Evolutionary conservation across 2,113 vertebrate genomes (phyloP), one percentile per base, ranked within the genome.

Genomic region (Mirounga angustirostris): DNA sequence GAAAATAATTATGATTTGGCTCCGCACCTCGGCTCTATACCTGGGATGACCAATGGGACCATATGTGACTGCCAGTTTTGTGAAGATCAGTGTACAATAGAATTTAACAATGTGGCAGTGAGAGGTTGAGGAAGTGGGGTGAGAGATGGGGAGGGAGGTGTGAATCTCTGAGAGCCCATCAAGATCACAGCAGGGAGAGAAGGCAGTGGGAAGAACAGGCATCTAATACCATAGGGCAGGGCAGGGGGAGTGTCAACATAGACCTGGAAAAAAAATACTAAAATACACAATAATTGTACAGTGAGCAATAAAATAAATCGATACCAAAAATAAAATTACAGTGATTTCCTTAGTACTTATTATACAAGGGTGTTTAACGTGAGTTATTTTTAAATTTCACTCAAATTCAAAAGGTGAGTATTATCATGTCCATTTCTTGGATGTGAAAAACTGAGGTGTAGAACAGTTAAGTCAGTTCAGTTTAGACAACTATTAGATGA

Each of bases 1-100:
- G 90, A 90, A 96, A 95, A 88, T 96, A 92, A 95, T 96, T 85
- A 92, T 54, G 87, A 90, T n/a, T 84, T 97, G 95, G 87, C 96
- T 87, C 26, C 63, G 30, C 80, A 93, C 92, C 95, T 84, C 9
- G 15, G n/a, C 56, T 19, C 92, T 90, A 24, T 84, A 96, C 91
- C 91, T 93, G 18, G 84, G 43, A 28, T 46, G 54, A 30, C 78
- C 73, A 21, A 1, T 7, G 56, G 94, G 85, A 85, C 5, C 1
- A 2, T 76, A 19, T 2, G 0, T 33, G 28, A 43, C 67, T 73
- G 90, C n/a, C 81, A 76, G 63, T 67, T 96, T 84, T 43, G 33
- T 71, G 54, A 56, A n/a, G n/a, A 87, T 61, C 9, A 12, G 26
- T 4, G 21, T 67, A 52, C 16, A 16, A 43, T 0, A 52, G 40